Evolutionary conservation across 2,888 invertebrate species (phyloP).

Genomic region (Tricholauxania praeusta): DNA sequence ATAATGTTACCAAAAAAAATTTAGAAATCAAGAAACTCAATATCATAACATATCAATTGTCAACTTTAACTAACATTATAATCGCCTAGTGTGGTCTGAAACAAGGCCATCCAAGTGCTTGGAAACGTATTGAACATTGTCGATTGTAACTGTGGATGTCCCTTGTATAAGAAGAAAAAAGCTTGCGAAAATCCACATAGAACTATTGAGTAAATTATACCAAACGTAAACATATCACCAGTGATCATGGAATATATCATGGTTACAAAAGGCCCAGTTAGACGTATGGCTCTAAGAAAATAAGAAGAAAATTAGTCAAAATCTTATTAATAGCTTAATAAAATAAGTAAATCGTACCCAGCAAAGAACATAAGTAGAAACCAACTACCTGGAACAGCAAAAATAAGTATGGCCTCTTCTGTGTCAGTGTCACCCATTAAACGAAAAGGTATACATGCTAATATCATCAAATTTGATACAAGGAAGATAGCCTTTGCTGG

Average conservation of each 20-base stretch:
- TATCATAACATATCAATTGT: background rate
- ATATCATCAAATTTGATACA: conserved; percentile 88
- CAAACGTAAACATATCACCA: conserved; percentile 98
- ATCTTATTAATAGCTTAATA: background rate
- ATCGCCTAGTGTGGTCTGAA: conserved; percentile 97
- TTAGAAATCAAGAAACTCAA: background rate
- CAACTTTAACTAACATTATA: conserved; percentile 85
- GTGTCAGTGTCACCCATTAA: conserved; percentile 78
- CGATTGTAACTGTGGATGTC: conserved; percentile 83
- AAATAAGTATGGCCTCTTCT: conserved; percentile 92
- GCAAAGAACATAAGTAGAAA: conserved; percentile 98
- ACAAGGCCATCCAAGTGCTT: conserved; percentile 97
- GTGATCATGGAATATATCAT: conserved; percentile 99
- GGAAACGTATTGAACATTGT: conserved; percentile 87
- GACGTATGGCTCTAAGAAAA: conserved; percentile 81
- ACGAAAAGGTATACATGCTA: conserved; percentile 91
- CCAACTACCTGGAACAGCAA: conserved; percentile 97
- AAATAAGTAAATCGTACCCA: conserved; percentile 75
- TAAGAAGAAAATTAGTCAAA: background rate
- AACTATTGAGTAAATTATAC: conserved; percentile 95
- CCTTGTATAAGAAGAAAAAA: conserved; percentile 94
- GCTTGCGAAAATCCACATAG: conserved; percentile 97
- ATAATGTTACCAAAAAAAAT: background rate
- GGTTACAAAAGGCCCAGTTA: conserved; percentile 98
- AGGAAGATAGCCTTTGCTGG: conserved; percentile 96